Evolutionary conservation across 1,140 invertebrate species (phyloP).

Genomic region (Hypothenemus hampei): DNA sequence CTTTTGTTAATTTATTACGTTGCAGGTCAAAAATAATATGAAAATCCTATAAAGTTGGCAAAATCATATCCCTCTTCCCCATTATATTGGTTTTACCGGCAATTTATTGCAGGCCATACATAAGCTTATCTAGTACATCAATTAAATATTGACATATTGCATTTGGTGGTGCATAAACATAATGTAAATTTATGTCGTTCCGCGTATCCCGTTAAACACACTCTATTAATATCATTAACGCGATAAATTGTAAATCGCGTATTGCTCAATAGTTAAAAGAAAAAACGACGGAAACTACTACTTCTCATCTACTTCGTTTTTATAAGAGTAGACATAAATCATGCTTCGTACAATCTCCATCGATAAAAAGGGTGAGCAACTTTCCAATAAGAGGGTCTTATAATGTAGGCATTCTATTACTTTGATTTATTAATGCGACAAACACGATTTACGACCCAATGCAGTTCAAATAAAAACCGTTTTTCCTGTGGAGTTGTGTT

Average conservation of each 20-base stretch:
- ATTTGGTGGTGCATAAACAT: conserved; percentile 32
- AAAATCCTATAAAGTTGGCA: too few relatives aligned
- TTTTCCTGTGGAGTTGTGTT: conserved; percentile 14
- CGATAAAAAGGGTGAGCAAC: conserved; percentile 22
- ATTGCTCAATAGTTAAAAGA: not conserved
- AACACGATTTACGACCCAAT: conserved; percentile 13
- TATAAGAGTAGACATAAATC: conserved; percentile 9
- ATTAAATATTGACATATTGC: conserved; percentile 36
- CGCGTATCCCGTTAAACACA: conserved; percentile 26
- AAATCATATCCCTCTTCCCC: too few relatives aligned
- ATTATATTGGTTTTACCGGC: conserved; percentile 27
- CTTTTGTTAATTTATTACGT: too few relatives aligned
- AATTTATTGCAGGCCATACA: conserved; percentile 26
- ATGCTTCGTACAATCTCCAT: conserved; percentile 14
- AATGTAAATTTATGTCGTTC: conserved; percentile 32
- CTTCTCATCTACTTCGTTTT: conserved; percentile 6
- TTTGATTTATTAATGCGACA: conserved; percentile 24
- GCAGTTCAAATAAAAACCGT: conserved; percentile 18
- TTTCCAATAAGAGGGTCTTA: conserved; percentile 24
- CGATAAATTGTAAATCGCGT: conserved; percentile 20
- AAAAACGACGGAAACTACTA: not conserved
- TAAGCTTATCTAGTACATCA: conserved; percentile 27
- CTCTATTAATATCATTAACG: conserved; percentile 30
- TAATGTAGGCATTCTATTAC: conserved; percentile 26
- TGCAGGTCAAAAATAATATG: too few relatives aligned